Conservation (phyloP, 1,140 invertebrate species). For the Phenacoccus solenopsis region DNA sequence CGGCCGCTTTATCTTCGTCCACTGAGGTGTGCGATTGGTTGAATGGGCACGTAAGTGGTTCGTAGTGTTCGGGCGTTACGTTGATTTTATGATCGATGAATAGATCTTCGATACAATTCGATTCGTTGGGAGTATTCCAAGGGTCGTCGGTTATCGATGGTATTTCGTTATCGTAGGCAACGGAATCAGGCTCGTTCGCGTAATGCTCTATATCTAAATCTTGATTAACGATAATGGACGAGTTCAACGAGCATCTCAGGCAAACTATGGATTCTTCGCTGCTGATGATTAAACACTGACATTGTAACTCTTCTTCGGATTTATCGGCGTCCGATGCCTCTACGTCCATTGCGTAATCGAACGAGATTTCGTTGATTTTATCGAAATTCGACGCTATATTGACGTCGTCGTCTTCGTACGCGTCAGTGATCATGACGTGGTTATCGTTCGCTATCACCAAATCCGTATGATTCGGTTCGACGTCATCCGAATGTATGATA, state of each 20-base stretch:
- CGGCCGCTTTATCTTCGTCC: background rate
- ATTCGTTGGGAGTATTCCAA: background rate
- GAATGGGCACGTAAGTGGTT: background rate
- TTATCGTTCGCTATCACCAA: background rate
- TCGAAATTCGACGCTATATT: background rate
- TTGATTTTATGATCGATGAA: background rate
- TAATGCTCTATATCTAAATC: background rate
- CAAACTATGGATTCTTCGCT: constrained; percentile 3
- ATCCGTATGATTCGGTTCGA: background rate
- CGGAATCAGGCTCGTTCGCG: background rate
- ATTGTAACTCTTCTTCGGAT: background rate
- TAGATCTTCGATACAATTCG: background rate
- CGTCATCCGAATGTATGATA: background rate
- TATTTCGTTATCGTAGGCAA: background rate
- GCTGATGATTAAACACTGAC: constrained; percentile 7
- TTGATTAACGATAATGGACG: constrained; percentile 5
- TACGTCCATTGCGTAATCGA: background rate
- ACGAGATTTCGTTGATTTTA: background rate
- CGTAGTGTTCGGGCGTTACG: background rate
- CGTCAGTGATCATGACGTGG: background rate
- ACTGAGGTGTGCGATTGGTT: background rate
- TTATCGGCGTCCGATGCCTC: background rate
- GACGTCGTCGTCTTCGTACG: background rate
- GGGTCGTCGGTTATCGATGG: no score
- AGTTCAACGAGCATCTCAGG: background rate